Percentiles rank a stretch among this genome's conserved stretches.
These are phyloP conservation scores for Tribolium freemani DNA, from an alignment of 2,888 invertebrate species.

Conservation along the genomic window DNA sequence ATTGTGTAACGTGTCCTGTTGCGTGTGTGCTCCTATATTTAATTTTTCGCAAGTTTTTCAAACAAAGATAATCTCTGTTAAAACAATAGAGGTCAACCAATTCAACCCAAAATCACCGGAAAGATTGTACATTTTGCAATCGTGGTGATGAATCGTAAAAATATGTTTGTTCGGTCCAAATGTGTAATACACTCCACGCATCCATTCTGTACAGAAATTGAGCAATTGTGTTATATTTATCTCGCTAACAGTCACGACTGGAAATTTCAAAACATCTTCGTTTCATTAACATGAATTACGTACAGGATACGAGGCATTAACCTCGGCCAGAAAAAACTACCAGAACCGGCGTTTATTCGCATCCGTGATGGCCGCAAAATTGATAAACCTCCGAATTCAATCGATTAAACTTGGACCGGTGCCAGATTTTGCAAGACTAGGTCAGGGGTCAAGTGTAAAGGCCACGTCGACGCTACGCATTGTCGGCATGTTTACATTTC, in stretches of 20 bases:
- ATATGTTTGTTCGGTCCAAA: conserved; percentile 38
- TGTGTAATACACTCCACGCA: conserved; percentile 22
- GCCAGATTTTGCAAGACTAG: conserved; percentile 18
- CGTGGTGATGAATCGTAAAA: conserved; percentile 32
- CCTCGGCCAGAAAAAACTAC: conserved; percentile 28
- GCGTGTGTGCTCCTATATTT: conserved; percentile 20
- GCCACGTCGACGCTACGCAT: neutral
- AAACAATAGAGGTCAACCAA: conserved; percentile 21
- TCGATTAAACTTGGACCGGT: conserved; percentile 19
- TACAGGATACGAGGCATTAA: conserved; percentile 42
- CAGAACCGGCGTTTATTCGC: neutral
- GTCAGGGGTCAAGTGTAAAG: conserved; percentile 43
- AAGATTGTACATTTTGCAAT: conserved; percentile 21
- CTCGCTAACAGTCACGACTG: conserved; percentile 30
- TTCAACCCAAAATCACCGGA: neutral
- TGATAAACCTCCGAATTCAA: conserved; percentile 20
- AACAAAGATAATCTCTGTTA: conserved; percentile 23
- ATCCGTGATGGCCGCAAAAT: conserved; percentile 23
- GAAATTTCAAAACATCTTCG: conserved; percentile 35
- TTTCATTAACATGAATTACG: conserved; percentile 38
- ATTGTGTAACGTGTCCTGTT: conserved; percentile 4
- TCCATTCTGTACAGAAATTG: conserved; percentile 37
- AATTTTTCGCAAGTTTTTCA: conserved; percentile 39
- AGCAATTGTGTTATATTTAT: conserved; percentile 43
- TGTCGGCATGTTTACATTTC: neutral